These are phyloP conservation scores for Probaryconus sp. DNA, from an alignment of 1,140 invertebrate genomes.

Conservation along the genomic window DNA sequence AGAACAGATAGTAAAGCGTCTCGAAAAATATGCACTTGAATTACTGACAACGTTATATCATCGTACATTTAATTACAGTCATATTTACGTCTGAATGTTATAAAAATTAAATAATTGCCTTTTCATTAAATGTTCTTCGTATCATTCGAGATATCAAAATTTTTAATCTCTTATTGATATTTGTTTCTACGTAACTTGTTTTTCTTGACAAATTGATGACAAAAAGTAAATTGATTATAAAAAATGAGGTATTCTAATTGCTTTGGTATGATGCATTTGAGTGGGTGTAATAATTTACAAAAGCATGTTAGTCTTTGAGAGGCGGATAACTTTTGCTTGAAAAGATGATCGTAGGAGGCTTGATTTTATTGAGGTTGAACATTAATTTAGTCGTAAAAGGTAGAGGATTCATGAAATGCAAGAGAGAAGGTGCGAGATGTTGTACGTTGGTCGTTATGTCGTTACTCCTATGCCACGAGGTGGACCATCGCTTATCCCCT, in stretches of 20 bases:
- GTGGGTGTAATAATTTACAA: slow-evolving; percentile 31
- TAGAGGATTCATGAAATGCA: slow-evolving; percentile 38
- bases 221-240: too few species aligned
- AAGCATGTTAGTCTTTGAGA: slow-evolving; percentile 43
- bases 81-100: too few species aligned
- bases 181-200: too few species aligned
- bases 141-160: too few species aligned
- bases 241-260: too few species aligned
- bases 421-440: slow-evolving; percentile 39
- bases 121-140: too few species aligned
- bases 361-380: slow-evolving; percentile 65
- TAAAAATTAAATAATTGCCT: too few species aligned
- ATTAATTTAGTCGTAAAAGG: slow-evolving; percentile 65
- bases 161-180: too few species aligned
- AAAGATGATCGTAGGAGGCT: slow-evolving; percentile 32
- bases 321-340: slow-evolving; percentile 30
- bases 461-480: slow-evolving; percentile 25
- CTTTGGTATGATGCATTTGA: too few species aligned
- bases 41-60: slow-evolving; percentile 39
- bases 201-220: too few species aligned
- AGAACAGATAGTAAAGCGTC: slow-evolving; percentile 14
- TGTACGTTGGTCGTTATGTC: slow-evolving; percentile 38
- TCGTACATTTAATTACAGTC: too few species aligned
- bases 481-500: slow-evolving; percentile 42
- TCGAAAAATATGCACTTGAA: slow-evolving; percentile 24